Percentiles rank a stretch among this genome's conserved stretches.
Conservation (phyloP, 2,113 vertebrate species). For the Peromyscus maniculatus region DNA sequence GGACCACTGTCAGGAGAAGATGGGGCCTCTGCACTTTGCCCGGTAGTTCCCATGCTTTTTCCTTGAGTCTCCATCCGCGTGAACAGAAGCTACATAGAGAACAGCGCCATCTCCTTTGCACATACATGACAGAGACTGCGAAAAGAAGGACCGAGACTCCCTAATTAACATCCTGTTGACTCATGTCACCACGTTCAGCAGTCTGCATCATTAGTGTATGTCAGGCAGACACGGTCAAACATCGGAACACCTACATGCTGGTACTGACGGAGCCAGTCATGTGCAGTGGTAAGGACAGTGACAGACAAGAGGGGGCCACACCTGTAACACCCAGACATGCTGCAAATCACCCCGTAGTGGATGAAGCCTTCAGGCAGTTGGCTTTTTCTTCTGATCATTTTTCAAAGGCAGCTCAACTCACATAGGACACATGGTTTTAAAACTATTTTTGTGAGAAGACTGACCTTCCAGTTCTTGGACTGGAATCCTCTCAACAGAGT, state of each 20-base stretch:
- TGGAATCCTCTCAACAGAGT: not conserved
- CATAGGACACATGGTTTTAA: conserved; percentile 1
- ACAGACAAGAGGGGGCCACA: conserved; percentile 81
- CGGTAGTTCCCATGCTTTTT: conserved; percentile 79
- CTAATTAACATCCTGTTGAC: conserved; percentile 91
- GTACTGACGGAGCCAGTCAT: conserved; percentile 87
- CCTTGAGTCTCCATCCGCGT: conserved; percentile 71
- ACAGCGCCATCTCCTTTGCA: conserved; percentile 79
- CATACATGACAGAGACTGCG: conserved; percentile 78
- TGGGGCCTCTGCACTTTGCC: conserved; percentile 74
- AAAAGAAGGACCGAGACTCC: conserved; percentile 80
- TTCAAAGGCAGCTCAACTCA: conserved; percentile 66
- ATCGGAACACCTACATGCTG: conserved; percentile 85
- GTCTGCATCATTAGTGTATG: conserved; percentile 90
- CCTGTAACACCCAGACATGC: conserved; percentile 80
- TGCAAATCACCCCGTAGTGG: conserved; percentile 81
- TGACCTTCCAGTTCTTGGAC: conserved; percentile 17
- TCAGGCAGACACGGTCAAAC: conserved; percentile 84
- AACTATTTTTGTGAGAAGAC: not conserved
- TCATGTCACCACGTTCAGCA: conserved; percentile 88
- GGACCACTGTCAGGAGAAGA: conserved; percentile 80
- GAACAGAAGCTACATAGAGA: conserved; percentile 76
- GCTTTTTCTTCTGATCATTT: conserved; percentile 78
- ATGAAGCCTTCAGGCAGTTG: conserved; percentile 69
- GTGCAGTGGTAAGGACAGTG: conserved; percentile 85